Evolutionary conservation across 2,797 vertebrate genomes (phyloP).

Genomic region (Microctenopoma steveboyesi): DNA sequence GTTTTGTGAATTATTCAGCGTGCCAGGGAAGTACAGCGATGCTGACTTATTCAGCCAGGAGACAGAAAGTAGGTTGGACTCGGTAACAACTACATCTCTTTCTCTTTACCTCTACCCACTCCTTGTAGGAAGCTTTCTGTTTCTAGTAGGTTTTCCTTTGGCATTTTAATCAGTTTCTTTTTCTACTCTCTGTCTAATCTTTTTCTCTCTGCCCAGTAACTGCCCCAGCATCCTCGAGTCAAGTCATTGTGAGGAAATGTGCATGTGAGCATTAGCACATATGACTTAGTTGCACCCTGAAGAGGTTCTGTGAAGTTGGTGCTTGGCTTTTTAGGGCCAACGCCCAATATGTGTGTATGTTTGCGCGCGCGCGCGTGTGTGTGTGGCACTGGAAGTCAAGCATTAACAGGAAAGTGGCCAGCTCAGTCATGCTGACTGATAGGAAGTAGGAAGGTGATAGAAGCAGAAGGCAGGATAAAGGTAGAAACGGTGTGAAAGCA

Average conservation of each 20-base stretch:
- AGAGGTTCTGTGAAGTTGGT: constrained; percentile 58
- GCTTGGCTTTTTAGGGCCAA: constrained; percentile 45
- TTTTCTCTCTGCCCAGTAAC: constrained; percentile 29
- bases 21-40: constrained; percentile 62
- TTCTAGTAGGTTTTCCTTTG: neutral
- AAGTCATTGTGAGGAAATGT: constrained; percentile 63
- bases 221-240: constrained; percentile 38
- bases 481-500: constrained; percentile 1
- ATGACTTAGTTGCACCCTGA: constrained; percentile 57
- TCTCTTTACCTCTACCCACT: constrained; percentile 23
- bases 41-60: constrained; percentile 76
- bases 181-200: neutral
- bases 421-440: constrained; percentile 47
- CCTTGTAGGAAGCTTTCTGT: neutral
- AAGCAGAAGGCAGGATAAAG: constrained; percentile 2
- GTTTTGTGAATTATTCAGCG: constrained; percentile 79
- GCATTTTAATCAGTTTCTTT: neutral
- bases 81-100: constrained; percentile 36
- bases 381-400: constrained; percentile 47
- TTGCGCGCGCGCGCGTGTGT: neutral
- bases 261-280: constrained; percentile 33
- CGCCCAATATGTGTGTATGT: constrained; percentile 47
- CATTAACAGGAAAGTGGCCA: constrained; percentile 65
- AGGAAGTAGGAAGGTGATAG: constrained; percentile 32
- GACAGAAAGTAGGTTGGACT: constrained; percentile 78